A percentile compares a stretch with the other conserved stretches of the same genome.
Evolutionary conservation across 2,113 vertebrate genomes (phyloP).

Genomic region (Uria lomvia): DNA sequence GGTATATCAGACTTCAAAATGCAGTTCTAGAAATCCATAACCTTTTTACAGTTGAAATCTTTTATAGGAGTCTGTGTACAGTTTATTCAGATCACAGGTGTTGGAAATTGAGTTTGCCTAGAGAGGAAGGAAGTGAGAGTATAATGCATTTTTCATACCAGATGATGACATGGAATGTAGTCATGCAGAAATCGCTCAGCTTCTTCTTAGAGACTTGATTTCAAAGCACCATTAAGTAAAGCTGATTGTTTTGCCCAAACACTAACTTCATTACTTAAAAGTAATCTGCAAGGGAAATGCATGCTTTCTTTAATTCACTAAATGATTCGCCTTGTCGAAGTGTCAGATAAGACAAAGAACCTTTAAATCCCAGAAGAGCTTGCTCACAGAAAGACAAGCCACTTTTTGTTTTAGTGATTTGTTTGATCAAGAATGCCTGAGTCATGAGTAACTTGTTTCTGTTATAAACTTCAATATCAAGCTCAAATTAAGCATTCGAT

Average conservation of each 20-base stretch:
- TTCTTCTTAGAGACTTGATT: constrained; percentile 6
- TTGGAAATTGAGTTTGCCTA: constrained; percentile 3
- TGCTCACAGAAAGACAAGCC: constrained; percentile 34
- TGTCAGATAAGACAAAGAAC: constrained; percentile 53
- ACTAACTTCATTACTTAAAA: constrained; percentile 52
- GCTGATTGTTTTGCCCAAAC: constrained; percentile 35
- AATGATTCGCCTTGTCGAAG: constrained; percentile 28
- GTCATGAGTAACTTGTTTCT: not conserved
- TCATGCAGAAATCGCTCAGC: constrained; percentile 23
- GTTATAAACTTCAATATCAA: not conserved
- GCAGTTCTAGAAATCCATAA: constrained; percentile 16
- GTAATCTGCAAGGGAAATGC: constrained; percentile 61
- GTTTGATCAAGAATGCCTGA: constrained; percentile 33
- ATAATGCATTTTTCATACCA: constrained; percentile 54
- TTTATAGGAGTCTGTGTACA: not conserved
- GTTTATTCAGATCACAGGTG: constrained; percentile 30
- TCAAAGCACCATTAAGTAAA: constrained; percentile 13
- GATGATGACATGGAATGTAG: constrained; percentile 29
- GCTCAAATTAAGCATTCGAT: not conserved
- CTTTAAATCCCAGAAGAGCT: constrained; percentile 47
- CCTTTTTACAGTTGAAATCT: not conserved
- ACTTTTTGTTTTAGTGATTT: constrained; percentile 36
- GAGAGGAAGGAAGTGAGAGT: constrained; percentile 29
- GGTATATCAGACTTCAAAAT: not conserved
- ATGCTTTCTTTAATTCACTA: constrained; percentile 38